These are phyloP conservation scores for Tachina grossa DNA, from an alignment of 2,888 invertebrate genomes.

Conservation along the genomic window DNA sequence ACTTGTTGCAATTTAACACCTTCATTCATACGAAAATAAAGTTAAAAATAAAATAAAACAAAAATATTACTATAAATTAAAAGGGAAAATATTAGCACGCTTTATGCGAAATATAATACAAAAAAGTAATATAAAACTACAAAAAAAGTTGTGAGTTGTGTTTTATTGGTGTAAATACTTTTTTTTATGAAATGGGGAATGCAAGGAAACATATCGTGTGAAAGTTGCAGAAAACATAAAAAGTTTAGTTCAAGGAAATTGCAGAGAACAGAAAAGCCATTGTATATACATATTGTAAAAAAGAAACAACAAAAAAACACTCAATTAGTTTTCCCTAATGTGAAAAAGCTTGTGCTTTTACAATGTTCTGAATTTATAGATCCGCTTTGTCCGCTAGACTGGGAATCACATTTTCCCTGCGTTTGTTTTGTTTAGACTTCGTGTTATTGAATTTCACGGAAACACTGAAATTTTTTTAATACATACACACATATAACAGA, in stretches of 20 bases:
- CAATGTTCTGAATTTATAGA: no score
- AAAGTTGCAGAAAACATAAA: conserved; percentile 48
- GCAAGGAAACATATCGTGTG: conserved; percentile 35
- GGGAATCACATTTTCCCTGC: no score
- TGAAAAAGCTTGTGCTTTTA: no score
- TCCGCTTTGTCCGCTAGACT: no score
- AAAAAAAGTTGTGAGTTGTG: background rate
- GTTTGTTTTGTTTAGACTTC: no score
- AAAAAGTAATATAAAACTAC: conserved; percentile 11
- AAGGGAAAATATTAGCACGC: conserved; percentile 50
- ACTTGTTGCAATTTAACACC: conserved; percentile 68
- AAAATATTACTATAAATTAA: conserved; percentile 20
- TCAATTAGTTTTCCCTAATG: no score
- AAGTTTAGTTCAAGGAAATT: conserved; percentile 10
- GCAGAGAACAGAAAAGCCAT: conserved; percentile 1
- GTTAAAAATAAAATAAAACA: conserved; percentile 3
- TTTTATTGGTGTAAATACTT: conserved; percentile 9
- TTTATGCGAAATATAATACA: conserved; percentile 55
- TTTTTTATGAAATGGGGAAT: background rate
- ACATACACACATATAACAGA: no score
- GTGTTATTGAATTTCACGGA: no score
- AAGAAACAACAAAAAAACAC: no score
- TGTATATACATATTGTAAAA: background rate
- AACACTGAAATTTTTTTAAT: no score
- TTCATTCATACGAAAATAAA: conserved; percentile 37